phyloP scores from a whole-genome alignment of 2,113 vertebrate species.

The Megaleporinus macrocephalus region DNA sequence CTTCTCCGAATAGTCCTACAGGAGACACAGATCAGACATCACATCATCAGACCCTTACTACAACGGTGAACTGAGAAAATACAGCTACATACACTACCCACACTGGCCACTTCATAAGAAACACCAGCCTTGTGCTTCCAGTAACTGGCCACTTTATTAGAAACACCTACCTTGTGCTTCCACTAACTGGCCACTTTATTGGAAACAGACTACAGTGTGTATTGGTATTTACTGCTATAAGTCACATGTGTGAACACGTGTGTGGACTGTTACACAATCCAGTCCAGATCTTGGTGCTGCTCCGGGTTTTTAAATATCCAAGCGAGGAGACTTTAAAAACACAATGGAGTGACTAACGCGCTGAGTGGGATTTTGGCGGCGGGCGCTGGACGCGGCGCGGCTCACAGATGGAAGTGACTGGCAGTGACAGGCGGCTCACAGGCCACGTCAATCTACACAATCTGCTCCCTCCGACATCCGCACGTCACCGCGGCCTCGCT shows the following conservation, averaged over 20 bases:
- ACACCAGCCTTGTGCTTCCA: background rate
- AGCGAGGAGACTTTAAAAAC: background rate
- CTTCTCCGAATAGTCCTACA: constrained; percentile 45
- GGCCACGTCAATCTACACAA: constrained; percentile 45
- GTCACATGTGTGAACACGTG: background rate
- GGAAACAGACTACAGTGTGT: background rate
- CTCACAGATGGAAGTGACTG: constrained; percentile 50
- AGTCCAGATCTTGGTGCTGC: background rate
- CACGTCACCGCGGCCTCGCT: background rate
- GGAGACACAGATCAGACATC: background rate
- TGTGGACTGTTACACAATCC: background rate
- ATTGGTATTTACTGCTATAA: background rate
- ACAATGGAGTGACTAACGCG: constrained; percentile 48
- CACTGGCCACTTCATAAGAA: background rate
- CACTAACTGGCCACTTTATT: background rate
- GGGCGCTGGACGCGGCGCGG: constrained; percentile 20
- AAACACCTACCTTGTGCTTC: background rate
- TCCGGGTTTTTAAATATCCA: background rate
- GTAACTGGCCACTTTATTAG: background rate
- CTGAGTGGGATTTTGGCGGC: constrained; percentile 34
- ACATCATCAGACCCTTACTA: background rate
- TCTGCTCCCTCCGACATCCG: constrained; percentile 26
- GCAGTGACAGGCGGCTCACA: constrained; percentile 13
- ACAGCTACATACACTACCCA: background rate
- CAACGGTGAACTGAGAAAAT: too few relatives aligned